Conservation (phyloP, 2,113 vertebrate species). For the Chionis minor region DNA sequence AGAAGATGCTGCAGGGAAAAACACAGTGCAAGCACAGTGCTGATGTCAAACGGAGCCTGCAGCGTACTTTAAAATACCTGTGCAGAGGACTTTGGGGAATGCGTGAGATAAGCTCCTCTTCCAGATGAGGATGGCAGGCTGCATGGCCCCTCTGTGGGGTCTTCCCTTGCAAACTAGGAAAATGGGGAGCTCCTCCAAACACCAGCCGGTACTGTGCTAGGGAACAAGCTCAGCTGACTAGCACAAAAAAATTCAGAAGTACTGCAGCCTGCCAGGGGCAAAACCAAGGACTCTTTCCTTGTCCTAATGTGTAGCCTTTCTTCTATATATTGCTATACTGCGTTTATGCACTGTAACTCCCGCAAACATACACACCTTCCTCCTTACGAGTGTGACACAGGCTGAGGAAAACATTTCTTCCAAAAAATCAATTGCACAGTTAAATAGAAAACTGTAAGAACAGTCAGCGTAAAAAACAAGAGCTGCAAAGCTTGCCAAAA, state of each 20-base stretch:
- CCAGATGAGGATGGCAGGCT: background rate
- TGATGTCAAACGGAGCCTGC: background rate
- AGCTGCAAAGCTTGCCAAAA: background rate
- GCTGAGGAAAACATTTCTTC: background rate
- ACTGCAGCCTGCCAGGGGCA: background rate
- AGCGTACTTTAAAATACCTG: background rate
- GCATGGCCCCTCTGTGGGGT: rapidly evolving
- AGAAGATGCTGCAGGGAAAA: background rate
- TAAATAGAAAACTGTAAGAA: background rate
- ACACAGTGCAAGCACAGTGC: background rate
- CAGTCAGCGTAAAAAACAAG: background rate
- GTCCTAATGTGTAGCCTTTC: background rate
- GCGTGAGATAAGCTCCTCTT: background rate
- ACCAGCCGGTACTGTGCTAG: background rate
- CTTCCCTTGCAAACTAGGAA: background rate
- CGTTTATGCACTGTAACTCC: background rate
- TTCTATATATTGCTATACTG: background rate
- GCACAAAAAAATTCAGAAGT: background rate
- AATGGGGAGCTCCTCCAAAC: background rate
- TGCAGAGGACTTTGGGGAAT: background rate
- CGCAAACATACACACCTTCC: background rate
- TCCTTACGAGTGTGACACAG: background rate
- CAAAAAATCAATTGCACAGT: background rate
- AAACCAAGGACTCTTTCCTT: background rate
- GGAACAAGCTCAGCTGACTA: background rate